Evolutionary conservation across 2,888 invertebrate species (phyloP), one percentile per base, ranked within the genome.

Genomic region (Scaptomyza reducta): DNA sequence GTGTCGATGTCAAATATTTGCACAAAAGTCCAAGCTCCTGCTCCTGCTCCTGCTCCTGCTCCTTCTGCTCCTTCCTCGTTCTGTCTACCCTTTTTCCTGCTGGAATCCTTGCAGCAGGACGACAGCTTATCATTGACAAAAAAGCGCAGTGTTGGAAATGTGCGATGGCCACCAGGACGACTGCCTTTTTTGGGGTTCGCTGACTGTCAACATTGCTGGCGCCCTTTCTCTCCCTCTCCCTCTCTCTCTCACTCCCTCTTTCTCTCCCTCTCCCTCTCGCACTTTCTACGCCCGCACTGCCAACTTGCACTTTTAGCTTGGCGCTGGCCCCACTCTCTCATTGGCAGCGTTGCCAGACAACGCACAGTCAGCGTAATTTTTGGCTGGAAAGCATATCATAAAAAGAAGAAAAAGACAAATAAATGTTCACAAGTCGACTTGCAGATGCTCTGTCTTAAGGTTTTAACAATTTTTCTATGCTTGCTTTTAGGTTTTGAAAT

Each of bases 1-100:
- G 45, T 51, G 82, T 70, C 67, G 77, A 77, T 78, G 70, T 80
- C 83, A 87, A 86, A 86, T 83, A 86, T 83, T 83, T 83, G 86
- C 72, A 77, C 81, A 87, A 80, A 56, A 72, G 84, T 86, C 81
- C 81, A 44, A 76, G 75, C 78, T 59, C n/a, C n/a, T n/a, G 33
- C 31, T 10, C 18, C 56, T 49, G 25, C 56, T 10, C 29, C 14
- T 18, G n/a, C 35, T 27, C 29, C 33, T n/a, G n/a, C n/a, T n/a
- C n/a, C n/a, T n/a, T n/a, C n/a, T n/a, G 22, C 22, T 22, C 3
- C 22, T 22, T n/a, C n/a, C 22, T 9, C 41, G 10, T 11, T 38
- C 38, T 9, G 13, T 33, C 31, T 42, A 47, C 44, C 29, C 50
- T 29, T 44, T 44, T 31, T 5, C n/a, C n/a, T 33, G 13, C 33